A percentile compares a stretch with the other conserved stretches of the same genome.
These are phyloP conservation scores for Drosophila micromelanica DNA, from an alignment of 1,140 invertebrate species.

Conservation along the genomic window DNA sequence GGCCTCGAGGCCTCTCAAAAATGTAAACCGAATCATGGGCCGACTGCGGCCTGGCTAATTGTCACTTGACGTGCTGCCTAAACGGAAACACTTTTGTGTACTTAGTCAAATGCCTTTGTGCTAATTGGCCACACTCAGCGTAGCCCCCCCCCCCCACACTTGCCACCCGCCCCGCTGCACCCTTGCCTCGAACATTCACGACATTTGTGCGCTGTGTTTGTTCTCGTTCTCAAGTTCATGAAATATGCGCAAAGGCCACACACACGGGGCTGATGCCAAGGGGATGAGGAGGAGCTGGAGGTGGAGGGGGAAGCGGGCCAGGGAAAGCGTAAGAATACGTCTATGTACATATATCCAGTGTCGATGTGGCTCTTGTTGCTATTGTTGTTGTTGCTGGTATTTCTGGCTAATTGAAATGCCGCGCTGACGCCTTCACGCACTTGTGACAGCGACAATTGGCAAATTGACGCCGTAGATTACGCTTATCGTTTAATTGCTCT, in stretches of 20 bases:
- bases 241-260: constrained; percentile 68
- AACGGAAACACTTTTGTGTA: constrained; percentile 79
- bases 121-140: constrained; percentile 77
- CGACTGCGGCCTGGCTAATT: constrained; percentile 54
- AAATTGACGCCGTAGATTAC: constrained; percentile 71
- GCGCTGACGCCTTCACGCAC: constrained; percentile 70
- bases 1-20: constrained; percentile 40
- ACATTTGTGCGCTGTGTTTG: constrained; percentile 36
- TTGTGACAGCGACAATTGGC: constrained; percentile 69
- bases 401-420: constrained; percentile 70
- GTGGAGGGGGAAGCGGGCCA: not conserved
- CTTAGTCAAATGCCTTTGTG: constrained; percentile 70
- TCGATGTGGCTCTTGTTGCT: constrained; percentile 6
- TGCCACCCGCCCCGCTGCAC: constrained; percentile 1
- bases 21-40: constrained; percentile 45
- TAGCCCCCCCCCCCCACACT: constrained; percentile 16
- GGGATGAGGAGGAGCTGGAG: not conserved
- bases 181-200: constrained; percentile 29
- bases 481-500: constrained; percentile 79
- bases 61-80: constrained; percentile 77
- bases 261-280: constrained; percentile 8
- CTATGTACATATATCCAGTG: constrained; percentile 10
- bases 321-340: not conserved
- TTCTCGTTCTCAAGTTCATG: constrained; percentile 55
- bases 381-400: constrained; percentile 14